Base-by-base conservation (phyloP, 2,888 invertebrate species). In the Cloeon dipterum region DNA sequence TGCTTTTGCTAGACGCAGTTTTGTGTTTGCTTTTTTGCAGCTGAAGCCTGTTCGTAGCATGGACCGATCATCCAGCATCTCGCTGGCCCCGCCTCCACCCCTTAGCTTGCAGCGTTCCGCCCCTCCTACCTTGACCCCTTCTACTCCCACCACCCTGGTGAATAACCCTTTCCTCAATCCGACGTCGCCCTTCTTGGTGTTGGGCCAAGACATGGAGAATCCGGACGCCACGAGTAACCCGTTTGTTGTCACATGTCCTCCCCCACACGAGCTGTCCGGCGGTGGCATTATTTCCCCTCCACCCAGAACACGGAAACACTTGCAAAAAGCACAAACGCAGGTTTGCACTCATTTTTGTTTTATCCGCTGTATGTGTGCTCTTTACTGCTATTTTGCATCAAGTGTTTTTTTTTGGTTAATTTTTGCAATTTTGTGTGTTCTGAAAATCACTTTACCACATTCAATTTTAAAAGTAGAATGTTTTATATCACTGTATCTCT, bases 41-140 rank as follows among this genome's bases (percentile, higher is more conserved):
- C 56, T 67, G 54, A 66, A 67, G 54, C 66, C 66, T 46, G 65
- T 66, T 42, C 59, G 66, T 50, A 66, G 66, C 53, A 59, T 66
- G 55, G 66, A 67, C 5, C 8, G 25, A 23, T 29, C 29, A 16
- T 5, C 8, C 13, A 21, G 5, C 10, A n/a, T n/a, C 48, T 52
- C 53, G 39, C 43, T 46, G 26, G 43, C 39, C 42, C 42, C 43
- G 41, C 44, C 41, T 23, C 40, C 39, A 38, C 44, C 42, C 5
- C 26, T 36, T 18, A 33, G 36, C 13, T 36, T 37, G 37, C 29
- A 39, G 32, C 17, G 19, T 36, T 40, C 39, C 38, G 39, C 8
- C 21, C 34, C 29, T 26, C 32, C 29, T 17, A n/a, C 33, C 4
- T 34, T 33, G 13, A 20, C 37, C 13, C 32, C 32, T 14, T 20